Evolutionary conservation across 1,140 invertebrate genomes (phyloP).

Genomic region (Philopotamus ludificatus): DNA sequence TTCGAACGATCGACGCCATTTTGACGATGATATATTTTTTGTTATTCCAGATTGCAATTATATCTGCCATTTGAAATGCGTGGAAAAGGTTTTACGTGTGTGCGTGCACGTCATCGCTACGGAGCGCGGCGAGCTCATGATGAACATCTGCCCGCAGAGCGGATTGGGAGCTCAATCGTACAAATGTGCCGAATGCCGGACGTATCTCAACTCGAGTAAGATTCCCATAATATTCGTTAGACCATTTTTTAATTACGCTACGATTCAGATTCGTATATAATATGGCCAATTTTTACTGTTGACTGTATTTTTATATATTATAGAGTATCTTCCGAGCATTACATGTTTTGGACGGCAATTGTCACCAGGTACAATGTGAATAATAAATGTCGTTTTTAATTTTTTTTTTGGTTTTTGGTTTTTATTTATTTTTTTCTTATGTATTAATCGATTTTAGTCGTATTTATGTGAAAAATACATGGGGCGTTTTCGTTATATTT

Average conservation of each 20-base stretch:
- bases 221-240: background rate
- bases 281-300: background rate
- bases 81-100: constrained; percentile 67
- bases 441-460: no score
- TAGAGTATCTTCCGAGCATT: constrained; percentile 49
- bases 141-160: constrained; percentile 78
- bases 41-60: constrained; percentile 47
- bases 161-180: constrained; percentile 76
- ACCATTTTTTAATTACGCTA: background rate
- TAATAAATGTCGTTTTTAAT: background rate
- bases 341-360: constrained; percentile 45
- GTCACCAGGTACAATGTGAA: constrained; percentile 44
- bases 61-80: constrained; percentile 72
- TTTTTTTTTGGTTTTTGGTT: background rate
- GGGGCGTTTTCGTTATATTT: no score
- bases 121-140: constrained; percentile 71
- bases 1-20: no score
- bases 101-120: constrained; percentile 77
- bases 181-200: constrained; percentile 76
- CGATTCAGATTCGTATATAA: background rate
- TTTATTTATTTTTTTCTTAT: background rate
- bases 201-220: constrained; percentile 74
- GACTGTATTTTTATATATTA: constrained; percentile 30
- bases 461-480: no score
- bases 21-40: constrained; percentile 5